Base-by-base conservation (phyloP, 2,113 vertebrate species). In the Epinephelus moara region DNA sequence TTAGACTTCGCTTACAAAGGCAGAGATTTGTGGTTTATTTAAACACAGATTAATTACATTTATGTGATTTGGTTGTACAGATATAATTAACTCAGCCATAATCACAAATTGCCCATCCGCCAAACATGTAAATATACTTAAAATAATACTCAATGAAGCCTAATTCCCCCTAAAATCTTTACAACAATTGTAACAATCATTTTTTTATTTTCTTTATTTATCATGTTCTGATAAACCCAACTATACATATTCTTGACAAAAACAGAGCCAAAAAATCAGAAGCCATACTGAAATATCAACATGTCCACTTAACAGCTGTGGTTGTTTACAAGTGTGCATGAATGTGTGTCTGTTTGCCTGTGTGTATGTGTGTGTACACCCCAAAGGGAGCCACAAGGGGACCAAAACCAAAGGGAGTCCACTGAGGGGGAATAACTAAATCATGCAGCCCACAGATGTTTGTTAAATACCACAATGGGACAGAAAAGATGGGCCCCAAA, bases 391-490 rank as follows among this genome's bases (percentile, higher is more conserved):
- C 69, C 81, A 81, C 82, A 85, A 85, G 64, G 89, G 86, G 82
- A 70, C 74, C 79, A 42, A 80, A 87, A 87, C 79, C 85, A 83
- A 89, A 89, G 80, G 81, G 71, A 93, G 71, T 57, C 89, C 81
- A 84, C 84, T 89, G 78, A 88, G 84, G 87, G 70, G 87, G 88
- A 86, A 92, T 90, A 88, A 92, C 84, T 86, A 75, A 82, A 91
- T 91, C 78, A 89, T 56, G 50, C 74, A 85, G 90, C 81, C 81
- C 70, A 84, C 92, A 94, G 90, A 92, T 92, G 86, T 92, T 92
- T 78, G 85, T 76, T 81, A 84, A 91, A 89, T 75, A 83, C 71
- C 80, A 80, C 63, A 56, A 78, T 64, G 53, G 84, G 78, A 83
- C 56, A 14, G 57, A 81, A 78, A 71, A 78, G 30, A 89, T 37